phyloP scores from a whole-genome alignment of 2,888 invertebrate species.

The Darwinula stevensoni region DNA sequence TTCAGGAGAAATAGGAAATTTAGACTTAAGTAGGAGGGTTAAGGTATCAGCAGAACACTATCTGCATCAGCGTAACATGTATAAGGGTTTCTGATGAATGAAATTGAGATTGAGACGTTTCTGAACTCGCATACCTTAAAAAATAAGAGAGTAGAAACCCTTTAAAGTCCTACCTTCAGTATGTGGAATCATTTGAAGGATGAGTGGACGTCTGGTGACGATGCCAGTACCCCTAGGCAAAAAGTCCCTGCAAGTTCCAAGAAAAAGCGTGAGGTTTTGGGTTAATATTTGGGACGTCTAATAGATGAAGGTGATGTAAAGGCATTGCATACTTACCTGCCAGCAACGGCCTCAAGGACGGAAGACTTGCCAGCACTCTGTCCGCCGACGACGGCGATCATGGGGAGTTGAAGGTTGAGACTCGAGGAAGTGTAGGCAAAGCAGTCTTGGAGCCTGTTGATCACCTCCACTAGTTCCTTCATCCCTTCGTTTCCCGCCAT shows the following conservation, averaged over 20 bases:
- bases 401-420: neutral
- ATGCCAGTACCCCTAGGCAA: neutral
- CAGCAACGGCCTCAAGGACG: slow-evolving; percentile 1
- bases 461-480: neutral
- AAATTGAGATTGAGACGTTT: too few species aligned
- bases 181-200: neutral
- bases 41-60: too few species aligned
- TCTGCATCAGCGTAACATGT: too few species aligned
- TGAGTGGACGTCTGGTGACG: neutral
- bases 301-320: too few species aligned
- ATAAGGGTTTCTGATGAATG: too few species aligned
- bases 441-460: neutral
- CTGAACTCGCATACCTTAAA: too few species aligned
- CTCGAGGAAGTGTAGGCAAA: neutral
- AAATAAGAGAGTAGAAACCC: too few species aligned
- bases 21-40: too few species aligned
- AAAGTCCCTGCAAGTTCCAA: neutral
- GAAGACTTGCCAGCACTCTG: slow-evolving; percentile 1
- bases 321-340: neutral
- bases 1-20: too few species aligned
- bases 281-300: too few species aligned
- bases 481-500: neutral
- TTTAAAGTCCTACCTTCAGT: too few species aligned
- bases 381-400: neutral
- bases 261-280: too few species aligned